A percentile compares a stretch with the other conserved stretches of the same genome.
These are phyloP conservation scores for Aythya baeri DNA, from an alignment of 2,113 vertebrate genomes.

Conservation along the genomic window DNA sequence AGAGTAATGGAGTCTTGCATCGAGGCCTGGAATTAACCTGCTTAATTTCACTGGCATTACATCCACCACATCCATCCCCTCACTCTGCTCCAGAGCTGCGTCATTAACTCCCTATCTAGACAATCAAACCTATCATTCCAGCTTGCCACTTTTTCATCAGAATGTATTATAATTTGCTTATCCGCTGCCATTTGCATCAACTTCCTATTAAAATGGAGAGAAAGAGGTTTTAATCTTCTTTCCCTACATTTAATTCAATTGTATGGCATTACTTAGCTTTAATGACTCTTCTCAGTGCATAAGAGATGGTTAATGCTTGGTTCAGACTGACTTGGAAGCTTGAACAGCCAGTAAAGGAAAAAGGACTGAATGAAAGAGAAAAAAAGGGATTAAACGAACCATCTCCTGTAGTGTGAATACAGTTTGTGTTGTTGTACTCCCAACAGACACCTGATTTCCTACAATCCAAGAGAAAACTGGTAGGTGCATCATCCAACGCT, in stretches of 20 bases:
- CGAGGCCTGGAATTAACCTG: slow-evolving; percentile 51
- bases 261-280: not conserved
- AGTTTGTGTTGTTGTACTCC: not conserved
- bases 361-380: not conserved
- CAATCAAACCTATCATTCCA: slow-evolving; percentile 41
- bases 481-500: not conserved
- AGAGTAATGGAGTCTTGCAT: slow-evolving; percentile 49
- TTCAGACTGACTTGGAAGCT: not conserved
- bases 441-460: not conserved
- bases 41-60: slow-evolving; percentile 44
- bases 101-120: slow-evolving; percentile 61
- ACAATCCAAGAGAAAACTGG: not conserved
- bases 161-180: slow-evolving; percentile 54
- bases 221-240: slow-evolving; percentile 24
- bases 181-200: slow-evolving; percentile 41
- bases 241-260: slow-evolving; percentile 64
- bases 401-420: not conserved
- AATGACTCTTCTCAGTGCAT: not conserved
- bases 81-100: not conserved
- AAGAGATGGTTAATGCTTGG: not conserved
- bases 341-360: not conserved
- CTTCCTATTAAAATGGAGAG: slow-evolving; percentile 11
- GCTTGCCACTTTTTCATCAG: slow-evolving; percentile 40
- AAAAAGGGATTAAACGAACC: accelerated
- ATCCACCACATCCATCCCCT: slow-evolving; percentile 34